These are phyloP conservation scores for Rhogogaster chlorosoma DNA, from an alignment of 2,888 invertebrate species.

Conservation along the genomic window DNA sequence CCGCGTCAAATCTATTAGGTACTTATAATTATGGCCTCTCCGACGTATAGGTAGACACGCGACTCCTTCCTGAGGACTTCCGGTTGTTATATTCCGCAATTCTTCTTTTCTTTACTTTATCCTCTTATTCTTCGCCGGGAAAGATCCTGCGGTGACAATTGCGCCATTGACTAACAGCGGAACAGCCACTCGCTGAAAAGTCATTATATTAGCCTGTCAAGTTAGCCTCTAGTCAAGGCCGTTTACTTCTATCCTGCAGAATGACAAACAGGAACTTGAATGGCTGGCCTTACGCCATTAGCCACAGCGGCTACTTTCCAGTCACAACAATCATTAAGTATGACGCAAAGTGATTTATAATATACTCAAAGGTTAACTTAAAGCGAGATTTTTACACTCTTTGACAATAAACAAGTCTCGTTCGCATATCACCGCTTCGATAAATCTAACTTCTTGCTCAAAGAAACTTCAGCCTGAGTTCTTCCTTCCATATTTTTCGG, in stretches of 20 bases:
- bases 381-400: neutral
- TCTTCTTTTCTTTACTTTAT: neutral
- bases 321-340: slow-evolving; percentile 47
- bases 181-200: neutral
- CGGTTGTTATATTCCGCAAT: neutral
- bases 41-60: neutral
- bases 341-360: slow-evolving; percentile 50
- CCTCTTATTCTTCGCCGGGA: neutral
- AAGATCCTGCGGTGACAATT: neutral
- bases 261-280: slow-evolving; percentile 18
- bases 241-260: slow-evolving; percentile 30
- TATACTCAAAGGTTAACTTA: neutral
- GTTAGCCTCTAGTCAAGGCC: slow-evolving; percentile 23
- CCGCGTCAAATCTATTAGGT: neutral
- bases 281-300: slow-evolving; percentile 11
- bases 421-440: too few species aligned
- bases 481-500: too few species aligned
- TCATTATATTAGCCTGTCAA: neutral
- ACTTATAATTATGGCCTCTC: slow-evolving; percentile 3
- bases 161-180: neutral
- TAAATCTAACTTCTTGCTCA: too few species aligned
- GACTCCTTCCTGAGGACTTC: neutral
- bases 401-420: neutral
- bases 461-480: too few species aligned
- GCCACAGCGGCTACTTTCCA: slow-evolving; percentile 28